Evolutionary conservation across 2,113 vertebrate genomes (phyloP).

Genomic region (Sialia sialis): DNA sequence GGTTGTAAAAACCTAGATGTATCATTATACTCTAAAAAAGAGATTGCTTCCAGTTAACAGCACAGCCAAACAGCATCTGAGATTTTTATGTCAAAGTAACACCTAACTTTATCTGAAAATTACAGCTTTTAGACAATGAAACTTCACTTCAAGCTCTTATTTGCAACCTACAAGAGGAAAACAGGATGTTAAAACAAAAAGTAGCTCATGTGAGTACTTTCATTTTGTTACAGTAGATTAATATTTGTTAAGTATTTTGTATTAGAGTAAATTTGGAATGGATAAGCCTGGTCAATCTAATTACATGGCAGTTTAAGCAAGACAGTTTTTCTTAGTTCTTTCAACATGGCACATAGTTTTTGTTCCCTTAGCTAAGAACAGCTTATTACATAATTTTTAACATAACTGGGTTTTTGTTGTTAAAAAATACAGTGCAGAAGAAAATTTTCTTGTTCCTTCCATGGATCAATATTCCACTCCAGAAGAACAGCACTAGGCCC

Average conservation of each 20-base stretch:
- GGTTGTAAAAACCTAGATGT: background rate
- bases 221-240: background rate
- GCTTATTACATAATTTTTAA: background rate
- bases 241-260: background rate
- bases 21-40: background rate
- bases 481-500: background rate
- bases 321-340: background rate
- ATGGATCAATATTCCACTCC: background rate
- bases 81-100: background rate
- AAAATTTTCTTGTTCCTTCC: background rate
- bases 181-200: conserved; percentile 82
- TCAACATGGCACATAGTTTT: background rate
- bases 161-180: conserved; percentile 83
- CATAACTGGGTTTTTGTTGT: background rate
- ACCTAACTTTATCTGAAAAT: conserved; percentile 14
- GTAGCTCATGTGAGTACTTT: conserved; percentile 83
- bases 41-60: background rate
- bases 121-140: conserved; percentile 43
- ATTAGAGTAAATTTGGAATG: background rate
- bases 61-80: background rate
- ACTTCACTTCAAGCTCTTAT: conserved; percentile 54
- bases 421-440: background rate
- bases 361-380: background rate
- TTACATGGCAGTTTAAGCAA: background rate
- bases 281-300: background rate